Evolutionary conservation across 2,113 vertebrate genomes (phyloP).

Genomic region (Sialia sialis): DNA sequence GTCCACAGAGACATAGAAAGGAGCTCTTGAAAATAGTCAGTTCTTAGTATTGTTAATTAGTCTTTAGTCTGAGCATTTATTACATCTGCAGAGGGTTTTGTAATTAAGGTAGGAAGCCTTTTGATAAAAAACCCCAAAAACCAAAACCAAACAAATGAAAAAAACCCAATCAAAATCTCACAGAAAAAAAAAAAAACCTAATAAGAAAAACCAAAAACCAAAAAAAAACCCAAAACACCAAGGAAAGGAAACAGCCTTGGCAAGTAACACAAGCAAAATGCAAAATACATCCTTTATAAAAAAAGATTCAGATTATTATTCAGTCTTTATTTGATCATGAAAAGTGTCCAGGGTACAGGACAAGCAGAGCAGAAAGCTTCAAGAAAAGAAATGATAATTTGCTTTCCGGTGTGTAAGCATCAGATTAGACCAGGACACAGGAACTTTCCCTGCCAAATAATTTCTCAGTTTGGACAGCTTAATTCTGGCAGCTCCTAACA

Average conservation of each 20-base stretch:
- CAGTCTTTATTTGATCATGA: neutral
- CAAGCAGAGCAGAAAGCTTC: neutral
- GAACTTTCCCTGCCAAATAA: neutral
- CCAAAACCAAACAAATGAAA: neutral
- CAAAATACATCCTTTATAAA: neutral
- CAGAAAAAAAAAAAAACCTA: neutral
- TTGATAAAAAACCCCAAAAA: neutral
- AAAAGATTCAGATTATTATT: neutral
- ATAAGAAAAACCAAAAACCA: neutral
- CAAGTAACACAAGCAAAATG: neutral
- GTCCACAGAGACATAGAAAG: neutral
- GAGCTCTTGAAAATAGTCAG: neutral
- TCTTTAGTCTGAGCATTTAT: neutral
- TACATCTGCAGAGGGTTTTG: neutral
- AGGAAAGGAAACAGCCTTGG: neutral
- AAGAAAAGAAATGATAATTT: neutral
- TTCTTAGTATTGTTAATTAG: neutral
- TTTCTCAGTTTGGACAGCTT: neutral
- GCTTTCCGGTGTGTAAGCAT: neutral
- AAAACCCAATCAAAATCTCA: rapidly evolving
- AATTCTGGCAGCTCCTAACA: neutral
- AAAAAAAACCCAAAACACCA: neutral
- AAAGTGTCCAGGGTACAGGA: neutral
- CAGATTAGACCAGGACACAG: neutral
- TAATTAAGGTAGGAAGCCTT: neutral